Evolutionary conservation across 2,888 invertebrate species (phyloP).

Genomic region (Deilephila elpenor): DNA sequence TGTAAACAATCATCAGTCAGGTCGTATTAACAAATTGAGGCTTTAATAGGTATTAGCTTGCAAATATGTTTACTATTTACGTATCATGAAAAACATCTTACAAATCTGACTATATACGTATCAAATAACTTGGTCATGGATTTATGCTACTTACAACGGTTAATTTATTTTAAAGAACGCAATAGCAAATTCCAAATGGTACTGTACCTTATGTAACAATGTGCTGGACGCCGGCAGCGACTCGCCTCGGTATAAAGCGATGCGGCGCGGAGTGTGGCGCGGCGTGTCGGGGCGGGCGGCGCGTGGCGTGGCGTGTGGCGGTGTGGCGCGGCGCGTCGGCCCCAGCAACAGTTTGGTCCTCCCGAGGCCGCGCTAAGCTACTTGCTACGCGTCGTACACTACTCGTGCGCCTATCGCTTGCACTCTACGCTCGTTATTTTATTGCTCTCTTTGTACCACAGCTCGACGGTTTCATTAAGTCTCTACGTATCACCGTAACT

Average conservation of each 20-base stretch:
- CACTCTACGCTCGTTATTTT: slow-evolving; percentile 70
- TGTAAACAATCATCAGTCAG: slow-evolving; percentile 3
- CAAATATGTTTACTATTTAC: background rate
- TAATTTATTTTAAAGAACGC: slow-evolving; percentile 22
- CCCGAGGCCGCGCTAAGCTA: slow-evolving; percentile 56
- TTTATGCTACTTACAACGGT: slow-evolving; percentile 22
- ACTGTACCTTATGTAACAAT: slow-evolving; percentile 18
- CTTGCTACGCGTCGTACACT: slow-evolving; percentile 67
- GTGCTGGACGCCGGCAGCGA: background rate
- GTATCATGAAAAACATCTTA: slow-evolving; percentile 24
- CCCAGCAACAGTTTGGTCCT: slow-evolving; percentile 69
- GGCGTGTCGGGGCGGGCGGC: background rate
- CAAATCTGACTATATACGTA: slow-evolving; percentile 20
- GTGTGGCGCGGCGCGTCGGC: slow-evolving; percentile 40
- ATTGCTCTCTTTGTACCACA: slow-evolving; percentile 82
- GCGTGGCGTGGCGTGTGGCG: slow-evolving; percentile 32
- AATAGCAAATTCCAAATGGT: slow-evolving; percentile 21
- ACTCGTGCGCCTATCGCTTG: slow-evolving; percentile 65
- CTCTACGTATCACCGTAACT: slow-evolving; percentile 82
- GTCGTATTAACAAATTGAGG: background rate
- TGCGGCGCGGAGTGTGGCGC: background rate
- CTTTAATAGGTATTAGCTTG: background rate
- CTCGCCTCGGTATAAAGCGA: background rate
- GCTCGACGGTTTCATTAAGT: slow-evolving; percentile 83
- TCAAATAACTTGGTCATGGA: slow-evolving; percentile 25